phyloP scores from a whole-genome alignment of 2,113 vertebrate species.

The Cynoglossus semilaevis region DNA sequence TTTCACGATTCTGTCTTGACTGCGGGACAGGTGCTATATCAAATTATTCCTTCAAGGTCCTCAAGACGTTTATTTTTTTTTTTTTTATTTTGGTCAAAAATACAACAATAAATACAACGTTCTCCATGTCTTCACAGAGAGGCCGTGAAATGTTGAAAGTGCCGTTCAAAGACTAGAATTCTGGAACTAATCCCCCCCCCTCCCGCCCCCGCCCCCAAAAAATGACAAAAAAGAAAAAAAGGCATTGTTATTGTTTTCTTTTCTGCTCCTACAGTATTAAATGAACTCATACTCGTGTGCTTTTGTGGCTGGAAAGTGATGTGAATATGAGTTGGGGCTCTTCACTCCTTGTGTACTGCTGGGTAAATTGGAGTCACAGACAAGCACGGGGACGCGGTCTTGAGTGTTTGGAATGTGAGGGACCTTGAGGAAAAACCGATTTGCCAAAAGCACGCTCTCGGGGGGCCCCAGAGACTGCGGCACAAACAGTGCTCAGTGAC shows the following conservation, averaged over 20 bases:
- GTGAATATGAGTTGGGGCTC: conserved; percentile 41
- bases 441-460: conserved; percentile 70
- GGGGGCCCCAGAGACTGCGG: conserved; percentile 70
- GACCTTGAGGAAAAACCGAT: conserved; percentile 70
- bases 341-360: conserved; percentile 43
- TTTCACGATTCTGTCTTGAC: conserved; percentile 72
- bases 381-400: conserved; percentile 52
- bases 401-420: conserved; percentile 64
- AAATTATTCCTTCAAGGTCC: conserved; percentile 80
- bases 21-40: conserved; percentile 74
- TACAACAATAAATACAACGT: conserved; percentile 74
- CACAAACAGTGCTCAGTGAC: conserved; percentile 66
- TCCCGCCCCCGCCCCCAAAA: too few species aligned
- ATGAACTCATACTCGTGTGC: conserved; percentile 29
- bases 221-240: conserved; percentile 38
- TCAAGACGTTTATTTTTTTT: conserved; percentile 72
- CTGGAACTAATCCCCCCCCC: conserved; percentile 75
- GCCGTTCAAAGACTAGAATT: conserved; percentile 70
- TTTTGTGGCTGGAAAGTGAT: conserved; percentile 54
- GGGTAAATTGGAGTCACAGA: conserved; percentile 59
- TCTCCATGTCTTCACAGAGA: conserved; percentile 65
- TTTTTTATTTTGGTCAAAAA: conserved; percentile 70
- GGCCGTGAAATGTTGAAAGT: conserved; percentile 37
- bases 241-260: conserved; percentile 60
- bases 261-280: conserved; percentile 54